phyloP scores from a whole-genome alignment of 2,797 vertebrate genomes.

The Gymnodraco acuticeps region DNA sequence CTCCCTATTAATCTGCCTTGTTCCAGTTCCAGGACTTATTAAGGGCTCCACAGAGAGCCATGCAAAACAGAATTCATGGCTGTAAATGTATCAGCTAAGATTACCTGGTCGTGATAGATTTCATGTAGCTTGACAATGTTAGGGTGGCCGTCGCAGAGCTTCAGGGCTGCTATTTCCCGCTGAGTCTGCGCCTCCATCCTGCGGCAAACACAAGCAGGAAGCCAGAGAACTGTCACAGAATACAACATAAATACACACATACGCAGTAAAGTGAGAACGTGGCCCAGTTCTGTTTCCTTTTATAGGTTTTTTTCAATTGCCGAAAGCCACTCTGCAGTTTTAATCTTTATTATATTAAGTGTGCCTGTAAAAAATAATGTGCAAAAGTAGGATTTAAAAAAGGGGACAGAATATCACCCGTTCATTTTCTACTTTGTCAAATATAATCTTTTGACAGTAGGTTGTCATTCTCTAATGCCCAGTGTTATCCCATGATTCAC shows the following conservation, averaged over 20 bases:
- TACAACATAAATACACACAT: constrained; percentile 24
- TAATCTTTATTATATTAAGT: background rate
- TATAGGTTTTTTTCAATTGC: background rate
- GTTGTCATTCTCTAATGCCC: background rate
- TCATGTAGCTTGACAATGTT: constrained; percentile 97
- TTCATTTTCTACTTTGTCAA: background rate
- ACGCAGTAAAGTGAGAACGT: background rate
- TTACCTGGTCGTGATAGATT: constrained; percentile 97
- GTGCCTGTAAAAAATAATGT: background rate
- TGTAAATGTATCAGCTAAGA: background rate
- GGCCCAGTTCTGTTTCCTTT: background rate
- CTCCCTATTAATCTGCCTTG: constrained; percentile 70
- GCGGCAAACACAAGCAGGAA: constrained; percentile 51
- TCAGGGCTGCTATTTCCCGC: constrained; percentile 95
- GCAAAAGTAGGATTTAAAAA: background rate
- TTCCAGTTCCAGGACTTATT: constrained; percentile 76
- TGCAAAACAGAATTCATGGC: constrained; percentile 29
- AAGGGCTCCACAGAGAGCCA: constrained; percentile 43
- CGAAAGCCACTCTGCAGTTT: background rate
- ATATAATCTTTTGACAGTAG: background rate
- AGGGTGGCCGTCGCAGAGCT: constrained; percentile 96
- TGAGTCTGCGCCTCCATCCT: constrained; percentile 98
- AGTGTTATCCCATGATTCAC: background rate
- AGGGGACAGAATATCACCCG: background rate
- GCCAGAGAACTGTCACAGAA: constrained; percentile 19